phyloP scores from a whole-genome alignment of 1,140 invertebrate species.

The Glomeris maerens region DNA sequence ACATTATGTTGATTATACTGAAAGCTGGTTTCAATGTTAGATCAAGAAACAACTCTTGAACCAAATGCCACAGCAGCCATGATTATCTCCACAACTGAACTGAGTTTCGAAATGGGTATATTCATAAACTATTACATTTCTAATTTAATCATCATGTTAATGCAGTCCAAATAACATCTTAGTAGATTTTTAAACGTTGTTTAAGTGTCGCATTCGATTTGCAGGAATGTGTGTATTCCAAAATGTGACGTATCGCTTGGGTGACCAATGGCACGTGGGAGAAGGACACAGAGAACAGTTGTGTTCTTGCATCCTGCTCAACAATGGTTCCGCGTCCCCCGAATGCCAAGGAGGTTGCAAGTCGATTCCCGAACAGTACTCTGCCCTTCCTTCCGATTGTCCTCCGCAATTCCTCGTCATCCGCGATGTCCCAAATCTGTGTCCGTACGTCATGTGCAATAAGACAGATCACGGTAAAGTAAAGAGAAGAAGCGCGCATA shows the following conservation, averaged over 20 bases:
- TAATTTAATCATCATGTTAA: too few relatives aligned
- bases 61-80: too few relatives aligned
- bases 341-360: conserved; percentile 20
- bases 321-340: conserved; percentile 18
- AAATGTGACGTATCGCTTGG: conserved; percentile 15
- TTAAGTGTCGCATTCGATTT: too few relatives aligned
- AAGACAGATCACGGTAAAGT: conserved; percentile 19
- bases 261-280: conserved; percentile 20
- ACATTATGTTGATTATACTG: too few relatives aligned
- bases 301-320: conserved; percentile 16
- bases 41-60: too few relatives aligned
- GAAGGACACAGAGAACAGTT: conserved; percentile 17
- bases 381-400: conserved; percentile 19
- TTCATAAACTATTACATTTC: too few relatives aligned
- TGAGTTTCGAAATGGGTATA: too few relatives aligned
- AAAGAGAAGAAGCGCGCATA: too few relatives aligned
- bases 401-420: conserved; percentile 17
- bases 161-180: too few relatives aligned
- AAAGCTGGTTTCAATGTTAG: too few relatives aligned
- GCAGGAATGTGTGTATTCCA: conserved; percentile 17
- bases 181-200: too few relatives aligned
- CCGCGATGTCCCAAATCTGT: conserved; percentile 20
- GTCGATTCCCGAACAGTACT: conserved; percentile 17
- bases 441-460: conserved; percentile 24
- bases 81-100: too few relatives aligned